phyloP scores from a whole-genome alignment of 2,113 vertebrate species.

The Aplodontia rufa region DNA sequence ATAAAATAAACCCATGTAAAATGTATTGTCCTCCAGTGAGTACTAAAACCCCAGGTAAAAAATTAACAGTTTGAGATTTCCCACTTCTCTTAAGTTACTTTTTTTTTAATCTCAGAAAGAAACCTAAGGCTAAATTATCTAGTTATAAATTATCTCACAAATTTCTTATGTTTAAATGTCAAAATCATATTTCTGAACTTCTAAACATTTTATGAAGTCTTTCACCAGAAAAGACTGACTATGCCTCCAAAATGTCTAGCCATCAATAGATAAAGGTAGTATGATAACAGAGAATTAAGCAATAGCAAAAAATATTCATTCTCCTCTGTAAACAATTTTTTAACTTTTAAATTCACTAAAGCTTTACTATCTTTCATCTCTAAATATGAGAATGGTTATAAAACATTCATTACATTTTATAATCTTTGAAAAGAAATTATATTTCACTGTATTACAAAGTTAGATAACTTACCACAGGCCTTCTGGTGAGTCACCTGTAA shows the following conservation, averaged over 20 bases:
- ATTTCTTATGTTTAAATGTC: conserved; percentile 26
- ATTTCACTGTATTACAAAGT: neutral
- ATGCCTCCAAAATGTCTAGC: neutral
- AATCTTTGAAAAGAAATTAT: conserved; percentile 25
- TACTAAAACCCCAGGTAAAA: conserved; percentile 24
- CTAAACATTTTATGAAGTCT: conserved; percentile 10
- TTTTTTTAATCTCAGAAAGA: conserved; percentile 2
- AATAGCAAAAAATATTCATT: neutral
- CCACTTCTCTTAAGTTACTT: neutral
- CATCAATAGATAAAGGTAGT: neutral
- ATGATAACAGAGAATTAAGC: neutral
- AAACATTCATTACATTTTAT: conserved; percentile 58
- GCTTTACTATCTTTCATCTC: conserved; percentile 55
- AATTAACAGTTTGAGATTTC: neutral
- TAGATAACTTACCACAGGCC: neutral
- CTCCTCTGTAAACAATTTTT: neutral
- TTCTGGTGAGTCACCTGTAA: conserved; percentile 5
- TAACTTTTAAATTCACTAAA: conserved; percentile 26
- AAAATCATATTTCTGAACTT: conserved; percentile 12
- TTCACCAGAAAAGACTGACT: neutral
- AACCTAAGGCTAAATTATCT: neutral
- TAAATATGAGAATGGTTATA: conserved; percentile 29
- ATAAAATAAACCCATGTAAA: neutral
- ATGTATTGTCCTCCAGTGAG: neutral
- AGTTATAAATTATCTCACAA: conserved; percentile 17